Base-by-base conservation (phyloP, 2,888 invertebrate genomes). In the Atherix ibis region DNA sequence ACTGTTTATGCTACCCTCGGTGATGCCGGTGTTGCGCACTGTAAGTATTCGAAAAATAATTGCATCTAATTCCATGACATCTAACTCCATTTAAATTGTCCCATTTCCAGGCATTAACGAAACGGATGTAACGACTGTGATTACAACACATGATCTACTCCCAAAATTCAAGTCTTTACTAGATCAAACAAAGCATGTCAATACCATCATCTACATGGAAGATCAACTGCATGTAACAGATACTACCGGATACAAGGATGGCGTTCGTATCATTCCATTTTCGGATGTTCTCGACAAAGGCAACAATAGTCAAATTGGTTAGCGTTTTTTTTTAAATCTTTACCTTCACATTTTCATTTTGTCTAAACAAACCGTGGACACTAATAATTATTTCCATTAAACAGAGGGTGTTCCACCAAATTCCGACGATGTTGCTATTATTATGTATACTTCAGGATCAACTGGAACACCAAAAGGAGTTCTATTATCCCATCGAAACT, bases 371-470 rank as follows among this genome's bases (percentile, higher is more conserved):
- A n/a, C 27, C 15, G 18, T 29, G n/a, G 6, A 16, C 18, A n/a
- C 14, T 27, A 32, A 37, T 18, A 27, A 15, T 29, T 10, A 25
- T 18, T 35, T 27, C 30, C 32, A 17, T 27, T 37, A 43, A 39
- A 0, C 59, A 75, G 77, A 68, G 46, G 53, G 62, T 14, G 63
- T 66, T 4, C 67, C 72, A 5, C 85, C 89, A 2, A 59, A 62
- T 5, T 62, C 75, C 5, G 64, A 72, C 10, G 95, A 97, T 58
- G 75, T 80, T 4, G 97, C 97, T 31, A 88, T 98, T 49, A 81
- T 98, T 27, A 98, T 98, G 97, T 98, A 97, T 67, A 98, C 97
- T 3, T 92, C 91, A 46, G 97, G 97, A 5, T 94, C 94, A 1
- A 97, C 97, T 4, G 95, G 94, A 34, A 74, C 81, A 39, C 94